phyloP scores from a whole-genome alignment of 2,797 vertebrate species.

The Syngnathus rostellatus region DNA sequence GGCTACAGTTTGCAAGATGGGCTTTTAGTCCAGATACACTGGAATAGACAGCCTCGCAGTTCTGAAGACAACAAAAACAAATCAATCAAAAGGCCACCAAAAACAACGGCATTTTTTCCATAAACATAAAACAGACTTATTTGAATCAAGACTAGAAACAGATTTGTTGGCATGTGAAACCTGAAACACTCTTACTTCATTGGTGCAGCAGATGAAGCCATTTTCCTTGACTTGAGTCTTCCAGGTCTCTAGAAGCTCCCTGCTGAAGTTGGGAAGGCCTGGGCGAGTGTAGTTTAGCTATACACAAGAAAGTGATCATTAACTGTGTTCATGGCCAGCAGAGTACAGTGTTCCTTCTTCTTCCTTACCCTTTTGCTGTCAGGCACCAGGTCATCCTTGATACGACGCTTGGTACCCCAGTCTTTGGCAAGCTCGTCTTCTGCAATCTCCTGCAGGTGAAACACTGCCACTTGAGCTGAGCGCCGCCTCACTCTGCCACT shows the following conservation, averaged over 20 bases:
- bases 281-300: constrained; percentile 96
- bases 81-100: constrained; percentile 7
- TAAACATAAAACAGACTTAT: neutral
- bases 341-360: neutral
- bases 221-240: constrained; percentile 95
- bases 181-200: constrained; percentile 71
- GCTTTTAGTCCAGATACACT: constrained; percentile 96
- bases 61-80: constrained; percentile 58
- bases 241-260: constrained; percentile 84
- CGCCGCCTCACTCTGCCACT: constrained; percentile 89
- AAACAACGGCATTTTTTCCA: neutral
- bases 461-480: constrained; percentile 90
- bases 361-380: constrained; percentile 88
- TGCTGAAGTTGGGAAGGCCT: constrained; percentile 87
- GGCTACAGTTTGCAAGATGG: constrained; percentile 93
- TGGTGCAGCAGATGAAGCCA: constrained; percentile 92
- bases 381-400: constrained; percentile 93
- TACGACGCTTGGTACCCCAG: constrained; percentile 86
- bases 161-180: neutral
- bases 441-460: constrained; percentile 95
- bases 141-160: neutral
- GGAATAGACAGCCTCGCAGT: constrained; percentile 95
- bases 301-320: constrained; percentile 11
- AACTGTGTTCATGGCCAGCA: neutral
- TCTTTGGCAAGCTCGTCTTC: constrained; percentile 90